Evolutionary conservation across 2,113 vertebrate species (phyloP), one percentile per base, ranked within the genome.

Genomic region (Bos indicus): DNA sequence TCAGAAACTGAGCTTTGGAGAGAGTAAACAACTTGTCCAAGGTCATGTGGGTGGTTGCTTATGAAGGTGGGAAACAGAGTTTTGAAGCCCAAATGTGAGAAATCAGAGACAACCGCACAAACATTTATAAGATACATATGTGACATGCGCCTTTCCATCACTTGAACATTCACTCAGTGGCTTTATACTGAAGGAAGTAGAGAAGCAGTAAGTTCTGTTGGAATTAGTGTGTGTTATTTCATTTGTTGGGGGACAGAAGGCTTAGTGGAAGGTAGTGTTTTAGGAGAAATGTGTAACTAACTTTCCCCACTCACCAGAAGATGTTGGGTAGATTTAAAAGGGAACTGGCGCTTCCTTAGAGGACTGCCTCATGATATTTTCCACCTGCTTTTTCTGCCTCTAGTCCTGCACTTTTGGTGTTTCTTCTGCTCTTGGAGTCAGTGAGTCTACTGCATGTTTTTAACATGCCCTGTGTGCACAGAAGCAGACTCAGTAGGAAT

Each of bases 371-470:
- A 8, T 82, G 56, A 91, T 43, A 64, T 96, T 94, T 95, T 46
- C 67, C 40, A n/a, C 71, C 36, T 96, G 80, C 71, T 74, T 86
- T 93, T 95, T 90, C 91, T 91, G 83, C 40, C 89, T 48, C 60
- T 80, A 91, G 86, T 86, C 62, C n/a, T 87, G 15, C 36, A 51
- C 82, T 93, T 85, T 40, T 93, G 86, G 62, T 89, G 94, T 94
- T 95, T 84, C 93, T 96, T 97, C 78, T 89, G 46, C 56, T 84
- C 6, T 96, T 94, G 51, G 36, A 43, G 82, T 81, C 84, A 48
- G 1, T 95, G 93, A 85, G 82, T 96, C 97, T 97, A 60, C 78
- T 86, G 71, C 62, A 16, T 95, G 87, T 82, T 96, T 97, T 97
- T 90, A 96, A 86, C 74, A 83, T n/a, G 82, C 17, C 57, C 57